Percentiles rank a stretch among this genome's conserved stretches.
phyloP scores from a whole-genome alignment of 2,888 invertebrate species.

The Pomacea canaliculata region DNA sequence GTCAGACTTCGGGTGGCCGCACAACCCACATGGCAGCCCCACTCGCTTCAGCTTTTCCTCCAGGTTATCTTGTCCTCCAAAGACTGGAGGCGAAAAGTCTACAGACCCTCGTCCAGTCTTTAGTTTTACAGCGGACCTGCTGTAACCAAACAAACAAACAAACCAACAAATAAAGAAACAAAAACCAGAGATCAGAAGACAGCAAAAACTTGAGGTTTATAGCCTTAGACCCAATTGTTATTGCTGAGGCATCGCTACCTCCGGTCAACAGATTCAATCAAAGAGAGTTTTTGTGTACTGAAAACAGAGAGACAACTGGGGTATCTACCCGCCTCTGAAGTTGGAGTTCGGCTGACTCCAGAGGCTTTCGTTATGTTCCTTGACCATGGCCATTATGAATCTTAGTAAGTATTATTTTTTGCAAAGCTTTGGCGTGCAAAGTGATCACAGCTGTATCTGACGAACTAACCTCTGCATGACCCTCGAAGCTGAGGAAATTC shows the following conservation, averaged over 20 bases:
- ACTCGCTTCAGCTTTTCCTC: not conserved
- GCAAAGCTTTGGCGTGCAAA: too few relatives aligned
- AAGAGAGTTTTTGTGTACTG: not conserved
- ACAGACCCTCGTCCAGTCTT: not conserved
- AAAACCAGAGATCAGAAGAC: not conserved
- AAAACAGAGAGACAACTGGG: not conserved
- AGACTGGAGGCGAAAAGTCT: not conserved
- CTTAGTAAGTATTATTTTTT: too few relatives aligned
- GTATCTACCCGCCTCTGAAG: too few relatives aligned
- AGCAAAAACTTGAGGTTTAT: not conserved
- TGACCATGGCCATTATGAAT: too few relatives aligned
- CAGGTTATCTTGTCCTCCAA: not conserved
- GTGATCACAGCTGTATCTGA: too few relatives aligned
- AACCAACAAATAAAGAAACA: too few relatives aligned
- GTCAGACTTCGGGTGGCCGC: not conserved
- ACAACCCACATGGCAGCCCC: constrained; percentile 11
- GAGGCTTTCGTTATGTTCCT: too few relatives aligned
- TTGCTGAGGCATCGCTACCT: not conserved
- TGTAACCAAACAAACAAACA: not conserved
- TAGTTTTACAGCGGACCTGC: not conserved
- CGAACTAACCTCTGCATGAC: not conserved
- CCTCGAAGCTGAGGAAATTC: not conserved
- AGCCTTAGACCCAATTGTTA: not conserved
- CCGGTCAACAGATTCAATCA: too few relatives aligned
- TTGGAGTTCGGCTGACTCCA: too few relatives aligned